These are phyloP conservation scores for Congeria kusceri DNA, from an alignment of 2,888 invertebrate genomes.

Conservation along the genomic window DNA sequence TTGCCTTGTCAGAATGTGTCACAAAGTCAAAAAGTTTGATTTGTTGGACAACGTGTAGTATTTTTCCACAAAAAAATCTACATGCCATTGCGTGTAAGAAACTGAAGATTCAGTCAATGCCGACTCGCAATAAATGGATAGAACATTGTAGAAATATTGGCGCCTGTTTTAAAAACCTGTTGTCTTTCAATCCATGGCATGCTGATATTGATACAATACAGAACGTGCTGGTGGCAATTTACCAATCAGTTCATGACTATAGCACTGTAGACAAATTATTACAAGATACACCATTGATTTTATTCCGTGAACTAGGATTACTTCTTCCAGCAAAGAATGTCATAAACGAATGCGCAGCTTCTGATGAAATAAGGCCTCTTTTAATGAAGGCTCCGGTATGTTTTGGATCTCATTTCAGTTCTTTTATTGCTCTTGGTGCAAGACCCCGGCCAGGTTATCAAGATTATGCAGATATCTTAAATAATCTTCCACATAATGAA, in stretches of 20 bases:
- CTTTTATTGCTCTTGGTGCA: neutral
- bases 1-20: too few species aligned
- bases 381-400: neutral
- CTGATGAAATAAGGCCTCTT: neutral
- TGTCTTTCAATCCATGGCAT: neutral
- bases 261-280: neutral
- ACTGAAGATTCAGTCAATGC: neutral
- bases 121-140: neutral
- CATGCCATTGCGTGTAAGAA: neutral
- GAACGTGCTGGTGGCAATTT: neutral
- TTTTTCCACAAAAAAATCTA: neutral
- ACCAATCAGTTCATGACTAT: neutral
- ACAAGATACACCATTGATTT: neutral
- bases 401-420: neutral
- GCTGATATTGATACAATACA: neutral
- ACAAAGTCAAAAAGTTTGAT: neutral
- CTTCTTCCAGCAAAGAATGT: neutral
- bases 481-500: neutral
- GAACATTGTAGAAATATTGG: neutral
- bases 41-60: neutral
- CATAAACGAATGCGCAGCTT: neutral
- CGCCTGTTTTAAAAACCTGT: neutral
- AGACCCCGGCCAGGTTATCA: neutral
- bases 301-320: neutral
- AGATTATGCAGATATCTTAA: neutral